Base-by-base conservation (phyloP, 2,797 vertebrate genomes). In the Alauda arvensis region DNA sequence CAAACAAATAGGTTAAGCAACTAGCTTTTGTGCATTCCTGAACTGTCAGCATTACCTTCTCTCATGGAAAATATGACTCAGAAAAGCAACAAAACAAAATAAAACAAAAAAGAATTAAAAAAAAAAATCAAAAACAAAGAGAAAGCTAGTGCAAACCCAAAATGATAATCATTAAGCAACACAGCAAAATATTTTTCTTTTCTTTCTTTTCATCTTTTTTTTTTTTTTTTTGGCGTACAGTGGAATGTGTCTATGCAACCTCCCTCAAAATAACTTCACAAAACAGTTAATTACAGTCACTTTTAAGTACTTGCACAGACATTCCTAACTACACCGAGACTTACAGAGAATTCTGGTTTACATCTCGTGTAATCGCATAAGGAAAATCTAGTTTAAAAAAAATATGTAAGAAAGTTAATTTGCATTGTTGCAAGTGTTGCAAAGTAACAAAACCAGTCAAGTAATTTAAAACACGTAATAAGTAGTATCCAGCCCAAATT, bases 401-500 rank as follows among this genome's bases (percentile, higher is more conserved):
- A 89, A 83, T 72, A 92, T 9, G 59, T 92, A 93, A 81, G 91
- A 87, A 94, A 88, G 94, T 96, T 94, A 95, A 93, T 93, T 85
- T 94, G 96, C 94, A 96, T 94, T 92, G 94, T 87, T 94, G 95
- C 90, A 94, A 95, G 90, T 88, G 95, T 90, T 93, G 88, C 88
- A 23, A 93, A 91, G 95, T 93, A 94, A 95, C 70, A 93, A 94
- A 95, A 96, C 76, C 87, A 65, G 87, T 97, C 96, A 97, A 96
- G 96, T 97, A 96, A 97, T 95, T 95, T 94, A 87, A 94, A 94
- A 88, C 89, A 88, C 95, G 93, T 90, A 95, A 96, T 94, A 96
- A 96, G 92, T 91, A 96, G 88, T 95, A 97, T 94, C 93, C 95
- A 95, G 93, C 96, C 93, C 81, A 90, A 95, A 96, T 95, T 90